These are phyloP conservation scores for Melieria picta DNA, from an alignment of 2,888 invertebrate genomes.

Conservation along the genomic window DNA sequence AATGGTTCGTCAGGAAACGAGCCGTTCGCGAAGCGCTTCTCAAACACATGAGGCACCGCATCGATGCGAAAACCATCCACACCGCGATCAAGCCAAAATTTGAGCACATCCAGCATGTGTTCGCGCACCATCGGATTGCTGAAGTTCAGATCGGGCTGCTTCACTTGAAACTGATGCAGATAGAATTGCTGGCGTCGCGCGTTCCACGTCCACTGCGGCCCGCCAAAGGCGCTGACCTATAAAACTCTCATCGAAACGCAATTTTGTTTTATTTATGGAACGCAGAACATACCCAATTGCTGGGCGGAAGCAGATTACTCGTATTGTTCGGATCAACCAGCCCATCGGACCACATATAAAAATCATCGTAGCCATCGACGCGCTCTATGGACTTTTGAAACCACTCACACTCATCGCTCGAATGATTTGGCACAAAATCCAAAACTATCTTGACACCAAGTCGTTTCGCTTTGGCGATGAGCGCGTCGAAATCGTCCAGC, in stretches of 20 bases:
- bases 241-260: not conserved
- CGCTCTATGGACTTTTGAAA: conserved; percentile 77
- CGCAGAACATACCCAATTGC: conserved; percentile 54
- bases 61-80: conserved; percentile 81
- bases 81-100: conserved; percentile 80
- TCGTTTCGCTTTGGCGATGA: conserved; percentile 69
- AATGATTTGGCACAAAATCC: conserved; percentile 78
- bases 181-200: conserved; percentile 73
- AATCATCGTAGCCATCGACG: conserved; percentile 74
- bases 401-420: conserved; percentile 85
- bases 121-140: conserved; percentile 74
- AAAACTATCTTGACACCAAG: conserved; percentile 70
- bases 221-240: conserved; percentile 67
- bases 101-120: conserved; percentile 73
- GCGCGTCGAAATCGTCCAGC: conserved; percentile 74
- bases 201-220: conserved; percentile 77
- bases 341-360: conserved; percentile 79
- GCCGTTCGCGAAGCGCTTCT: conserved; percentile 59
- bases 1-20: conserved; percentile 67
- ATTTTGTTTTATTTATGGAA: too few species aligned
- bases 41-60: conserved; percentile 71
- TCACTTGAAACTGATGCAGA: conserved; percentile 71
- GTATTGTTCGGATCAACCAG: conserved; percentile 59
- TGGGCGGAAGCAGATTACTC: conserved; percentile 37
- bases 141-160: conserved; percentile 85